Percentiles rank a stretch among this genome's conserved stretches.
phyloP scores from a whole-genome alignment of 2,888 invertebrate species.

The Thymelicus sylvestris region DNA sequence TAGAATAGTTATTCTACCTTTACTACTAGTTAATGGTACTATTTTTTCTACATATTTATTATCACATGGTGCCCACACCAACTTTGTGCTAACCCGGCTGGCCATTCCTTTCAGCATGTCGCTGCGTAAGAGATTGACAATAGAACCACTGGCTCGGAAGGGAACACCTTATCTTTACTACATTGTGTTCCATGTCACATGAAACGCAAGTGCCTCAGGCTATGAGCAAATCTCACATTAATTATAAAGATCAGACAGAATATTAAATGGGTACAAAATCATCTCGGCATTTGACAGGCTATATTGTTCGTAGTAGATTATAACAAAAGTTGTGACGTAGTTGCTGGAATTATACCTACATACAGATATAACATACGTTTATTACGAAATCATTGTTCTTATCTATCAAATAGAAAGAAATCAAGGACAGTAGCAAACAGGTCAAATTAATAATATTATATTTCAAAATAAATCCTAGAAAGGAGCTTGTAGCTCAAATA shows the following conservation, averaged over 20 bases:
- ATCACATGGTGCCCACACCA: slow-evolving; percentile 34
- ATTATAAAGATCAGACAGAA: slow-evolving; percentile 69
- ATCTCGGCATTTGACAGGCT: slow-evolving; percentile 34
- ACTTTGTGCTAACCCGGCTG: slow-evolving; percentile 49
- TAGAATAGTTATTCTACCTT: too few species aligned
- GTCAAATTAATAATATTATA: too few species aligned
- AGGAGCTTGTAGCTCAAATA: too few species aligned
- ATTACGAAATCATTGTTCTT: too few species aligned
- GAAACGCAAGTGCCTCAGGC: slow-evolving; percentile 72
- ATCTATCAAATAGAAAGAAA: too few species aligned
- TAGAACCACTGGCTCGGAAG: slow-evolving; percentile 78
- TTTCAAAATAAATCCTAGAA: too few species aligned
- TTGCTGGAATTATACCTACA: too few species aligned
- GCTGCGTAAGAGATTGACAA: slow-evolving; percentile 80
- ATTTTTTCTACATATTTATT: neutral
- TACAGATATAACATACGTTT: too few species aligned
- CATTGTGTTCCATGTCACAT: slow-evolving; percentile 80
- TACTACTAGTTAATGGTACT: too few species aligned
- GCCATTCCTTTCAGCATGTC: slow-evolving; percentile 67
- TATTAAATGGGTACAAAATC: slow-evolving; percentile 42
- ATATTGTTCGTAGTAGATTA: too few species aligned
- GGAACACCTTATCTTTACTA: slow-evolving; percentile 78
- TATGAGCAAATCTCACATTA: slow-evolving; percentile 73
- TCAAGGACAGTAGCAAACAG: too few species aligned
- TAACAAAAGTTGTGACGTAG: too few species aligned